Base-by-base conservation (phyloP, 2,888 invertebrate species). In the Caenorhabditis parvicauda region DNA sequence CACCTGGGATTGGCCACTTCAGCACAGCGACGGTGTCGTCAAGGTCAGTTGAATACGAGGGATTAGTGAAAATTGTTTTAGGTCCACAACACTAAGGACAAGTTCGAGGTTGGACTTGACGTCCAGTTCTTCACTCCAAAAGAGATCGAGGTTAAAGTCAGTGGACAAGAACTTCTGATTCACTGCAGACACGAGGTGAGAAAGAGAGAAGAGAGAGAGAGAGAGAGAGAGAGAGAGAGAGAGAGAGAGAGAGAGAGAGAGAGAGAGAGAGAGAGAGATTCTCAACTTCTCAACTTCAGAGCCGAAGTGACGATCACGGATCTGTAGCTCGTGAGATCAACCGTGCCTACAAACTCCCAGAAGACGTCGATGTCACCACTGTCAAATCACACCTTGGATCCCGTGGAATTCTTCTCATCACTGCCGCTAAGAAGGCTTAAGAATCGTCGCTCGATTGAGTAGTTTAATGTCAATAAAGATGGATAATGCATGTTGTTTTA, bases 351-450 rank as follows among this genome's bases (percentile, higher is more conserved):
- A 67, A 78, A 41, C 75, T 78, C 12, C 77, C 77, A n/a, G 61
- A 68, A 17, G 77, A 77, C 59, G 76, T 78, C 43, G 77, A 77
- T 42, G 66, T 69, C 35, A 54, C 71, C 54, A 64, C 73, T 7
- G 70, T 77, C 50, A 77, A 76, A 64, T 73, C 73, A 21, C 76
- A 79, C 50, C 65, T 79, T 52, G 67, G 70, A 21, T 58, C 69
- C 45, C 72, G 77, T 38, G 79, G 79, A 54, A 75, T 76, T 37
- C 76, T 79, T 49, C 63, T 66, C 53, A 79, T 79, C 69, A 74
- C 76, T 32, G 79, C 77, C 55, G 43, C 67, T 44, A 79, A 79
- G 75, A 62, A 62, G 50, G 57, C 57, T n/a, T 62, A 58, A 58
- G 27, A 25, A 27, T 24, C 25, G n/a, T n/a, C n/a, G n/a, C n/a